These are phyloP conservation scores for Drosophila parthenogenetica DNA, from an alignment of 2,888 invertebrate genomes.

Conservation along the genomic window DNA sequence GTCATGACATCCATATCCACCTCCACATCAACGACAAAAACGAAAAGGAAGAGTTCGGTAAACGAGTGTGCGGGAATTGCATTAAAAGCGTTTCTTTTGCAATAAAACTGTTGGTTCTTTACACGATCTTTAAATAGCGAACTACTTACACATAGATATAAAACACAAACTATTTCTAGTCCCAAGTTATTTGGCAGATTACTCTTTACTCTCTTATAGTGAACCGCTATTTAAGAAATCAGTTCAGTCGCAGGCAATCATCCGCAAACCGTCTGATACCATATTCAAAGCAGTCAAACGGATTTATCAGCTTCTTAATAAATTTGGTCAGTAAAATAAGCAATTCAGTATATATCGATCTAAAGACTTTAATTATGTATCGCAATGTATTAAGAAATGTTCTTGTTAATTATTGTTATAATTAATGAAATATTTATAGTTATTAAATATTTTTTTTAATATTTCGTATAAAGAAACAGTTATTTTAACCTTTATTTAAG, in stretches of 20 bases:
- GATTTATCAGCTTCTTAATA: too few species aligned
- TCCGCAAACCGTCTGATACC: not conserved
- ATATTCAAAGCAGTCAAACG: too few species aligned
- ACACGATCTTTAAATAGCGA: not conserved
- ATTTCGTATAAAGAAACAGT: too few species aligned
- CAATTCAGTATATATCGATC: too few species aligned
- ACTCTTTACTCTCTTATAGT: not conserved
- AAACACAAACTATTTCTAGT: not conserved
- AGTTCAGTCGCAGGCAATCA: not conserved
- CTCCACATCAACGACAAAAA: not conserved
- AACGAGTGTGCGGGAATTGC: slow-evolving; percentile 61
- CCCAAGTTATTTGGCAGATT: too few species aligned
- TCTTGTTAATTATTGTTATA: too few species aligned
- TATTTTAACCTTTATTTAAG: too few species aligned
- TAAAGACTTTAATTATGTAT: too few species aligned
- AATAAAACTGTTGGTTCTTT: not conserved
- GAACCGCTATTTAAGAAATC: not conserved
- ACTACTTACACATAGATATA: not conserved
- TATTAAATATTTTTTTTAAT: too few species aligned
- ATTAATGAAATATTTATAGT: too few species aligned
- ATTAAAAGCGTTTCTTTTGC: slow-evolving; percentile 45
- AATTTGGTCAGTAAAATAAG: too few species aligned
- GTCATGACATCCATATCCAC: slow-evolving; percentile 6
- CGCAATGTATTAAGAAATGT: too few species aligned
- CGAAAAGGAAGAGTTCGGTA: not conserved